Percentiles rank a stretch among this genome's conserved stretches.
phyloP scores from a whole-genome alignment of 2,797 vertebrate species.

The Molossus molossus region DNA sequence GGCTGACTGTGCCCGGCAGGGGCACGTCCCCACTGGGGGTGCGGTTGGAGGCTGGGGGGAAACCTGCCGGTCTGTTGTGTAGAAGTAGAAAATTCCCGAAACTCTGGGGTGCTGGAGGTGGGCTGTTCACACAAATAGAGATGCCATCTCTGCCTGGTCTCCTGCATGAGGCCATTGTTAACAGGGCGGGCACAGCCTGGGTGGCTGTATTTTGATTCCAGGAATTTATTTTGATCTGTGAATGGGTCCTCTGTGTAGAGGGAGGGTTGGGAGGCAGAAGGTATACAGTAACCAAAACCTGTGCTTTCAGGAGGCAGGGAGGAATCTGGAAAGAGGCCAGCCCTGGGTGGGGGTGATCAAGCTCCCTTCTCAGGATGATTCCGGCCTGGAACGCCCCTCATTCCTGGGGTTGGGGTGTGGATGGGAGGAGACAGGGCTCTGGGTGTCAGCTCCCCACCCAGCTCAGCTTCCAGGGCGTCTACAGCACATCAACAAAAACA shows the following conservation, averaged over 20 bases:
- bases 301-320: not conserved
- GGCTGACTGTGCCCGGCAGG: not conserved
- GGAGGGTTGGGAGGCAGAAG: not conserved
- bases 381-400: not conserved
- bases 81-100: not conserved
- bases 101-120: not conserved
- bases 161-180: not conserved
- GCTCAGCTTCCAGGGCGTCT: not conserved
- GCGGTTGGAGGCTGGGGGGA: not conserved
- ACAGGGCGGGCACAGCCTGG: not conserved
- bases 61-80: not conserved
- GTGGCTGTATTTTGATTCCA: not conserved
- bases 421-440: not conserved
- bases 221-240: not conserved
- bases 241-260: not conserved
- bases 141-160: not conserved
- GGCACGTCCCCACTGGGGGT: not conserved
- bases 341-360: not conserved
- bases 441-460: not conserved
- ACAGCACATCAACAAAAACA: not conserved
- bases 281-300: not conserved
- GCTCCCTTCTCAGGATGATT: not conserved
- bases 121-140: not conserved
- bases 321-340: not conserved
- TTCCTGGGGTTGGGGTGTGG: not conserved